A percentile compares a stretch with the other conserved stretches of the same genome.
Evolutionary conservation across 2,113 vertebrate genomes (phyloP).

Genomic region (Dendropsophus ebraccatus): DNA sequence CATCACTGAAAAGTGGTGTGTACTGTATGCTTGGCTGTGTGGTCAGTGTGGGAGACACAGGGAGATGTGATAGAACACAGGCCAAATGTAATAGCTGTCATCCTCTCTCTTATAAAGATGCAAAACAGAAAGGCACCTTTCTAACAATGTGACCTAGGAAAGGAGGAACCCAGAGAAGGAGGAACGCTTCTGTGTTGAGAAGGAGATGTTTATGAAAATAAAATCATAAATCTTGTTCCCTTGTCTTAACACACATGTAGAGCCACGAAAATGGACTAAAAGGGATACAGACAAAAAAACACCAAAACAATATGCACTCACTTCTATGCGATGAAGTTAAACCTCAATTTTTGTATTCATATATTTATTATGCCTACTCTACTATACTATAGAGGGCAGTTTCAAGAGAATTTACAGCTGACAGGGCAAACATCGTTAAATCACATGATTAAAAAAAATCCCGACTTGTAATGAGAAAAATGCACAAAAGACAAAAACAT

Average conservation of each 20-base stretch:
- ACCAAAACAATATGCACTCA: too few relatives aligned
- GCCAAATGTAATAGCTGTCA: constrained; percentile 15
- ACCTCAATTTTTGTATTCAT: neutral
- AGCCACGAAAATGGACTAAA: neutral
- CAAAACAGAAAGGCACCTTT: constrained; percentile 9
- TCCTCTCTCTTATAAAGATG: constrained; percentile 17
- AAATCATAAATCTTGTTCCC: constrained; percentile 16
- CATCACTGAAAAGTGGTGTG: neutral
- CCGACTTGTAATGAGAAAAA: too few relatives aligned
- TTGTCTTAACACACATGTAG: neutral
- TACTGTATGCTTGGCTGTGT: constrained; percentile 20
- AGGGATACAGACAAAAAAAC: too few relatives aligned
- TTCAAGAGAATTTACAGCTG: too few relatives aligned
- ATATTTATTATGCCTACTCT: neutral
- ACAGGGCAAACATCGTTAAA: too few relatives aligned
- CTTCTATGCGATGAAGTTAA: too few relatives aligned
- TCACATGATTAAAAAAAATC: too few relatives aligned
- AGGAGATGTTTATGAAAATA: constrained; percentile 18
- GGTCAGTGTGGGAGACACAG: constrained; percentile 24
- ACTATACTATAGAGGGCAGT: too few relatives aligned
- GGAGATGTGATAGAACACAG: constrained; percentile 31
- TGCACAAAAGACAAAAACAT: too few relatives aligned
- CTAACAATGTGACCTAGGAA: neutral
- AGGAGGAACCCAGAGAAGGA: neutral
- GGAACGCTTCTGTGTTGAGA: neutral